Percentiles rank a stretch among this genome's conserved stretches.
Conservation (phyloP, 2,888 invertebrate genomes). For the Bombylius major region DNA sequence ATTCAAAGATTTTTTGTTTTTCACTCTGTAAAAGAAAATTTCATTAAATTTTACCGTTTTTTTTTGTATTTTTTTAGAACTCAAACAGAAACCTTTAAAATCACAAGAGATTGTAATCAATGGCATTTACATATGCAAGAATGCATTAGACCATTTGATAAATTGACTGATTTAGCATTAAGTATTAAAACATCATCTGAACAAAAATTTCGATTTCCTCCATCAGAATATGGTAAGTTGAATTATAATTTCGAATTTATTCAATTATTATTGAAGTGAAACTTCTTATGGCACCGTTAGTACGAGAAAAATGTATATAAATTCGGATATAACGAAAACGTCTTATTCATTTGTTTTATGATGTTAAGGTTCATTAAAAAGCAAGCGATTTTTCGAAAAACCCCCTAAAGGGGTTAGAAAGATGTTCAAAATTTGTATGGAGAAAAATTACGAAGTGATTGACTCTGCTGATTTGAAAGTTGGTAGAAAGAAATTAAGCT, state of each 20-base stretch:
- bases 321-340: no score
- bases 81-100: slow-evolving; percentile 56
- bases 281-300: no score
- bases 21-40: not conserved
- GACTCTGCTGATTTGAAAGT: no score
- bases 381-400: no score
- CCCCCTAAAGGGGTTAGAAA: no score
- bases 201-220: slow-evolving; percentile 49
- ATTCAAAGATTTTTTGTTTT: not conserved
- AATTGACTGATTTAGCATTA: slow-evolving; percentile 27
- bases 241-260: not conserved
- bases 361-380: no score
- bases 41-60: not conserved
- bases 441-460: no score
- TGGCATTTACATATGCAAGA: slow-evolving; percentile 29
- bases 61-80: slow-evolving; percentile 34
- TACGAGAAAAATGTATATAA: no score
- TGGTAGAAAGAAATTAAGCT: no score
- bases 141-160: slow-evolving; percentile 21
- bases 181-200: slow-evolving; percentile 26
- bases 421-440: no score
- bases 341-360: no score
- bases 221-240: slow-evolving; percentile 69
- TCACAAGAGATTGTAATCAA: slow-evolving; percentile 28
- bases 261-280: no score